Conservation (phyloP, 2,888 invertebrate genomes). For the Leucoptera coffeella region DNA sequence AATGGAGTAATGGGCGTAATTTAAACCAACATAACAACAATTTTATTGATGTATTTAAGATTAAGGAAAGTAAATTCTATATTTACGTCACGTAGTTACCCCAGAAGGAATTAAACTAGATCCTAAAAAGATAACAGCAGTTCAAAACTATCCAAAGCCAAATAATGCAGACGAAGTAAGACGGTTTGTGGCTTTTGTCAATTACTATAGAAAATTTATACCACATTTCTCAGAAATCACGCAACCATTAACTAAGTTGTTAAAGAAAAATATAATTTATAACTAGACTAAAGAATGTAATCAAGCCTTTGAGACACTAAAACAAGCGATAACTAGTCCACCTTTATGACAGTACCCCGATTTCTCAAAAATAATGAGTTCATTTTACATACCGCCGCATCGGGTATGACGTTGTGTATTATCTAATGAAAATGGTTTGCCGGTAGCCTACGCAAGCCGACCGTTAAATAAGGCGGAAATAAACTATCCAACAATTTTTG, state of each 20-base stretch:
- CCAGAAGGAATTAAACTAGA: constrained; percentile 5
- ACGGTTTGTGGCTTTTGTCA: constrained; percentile 6
- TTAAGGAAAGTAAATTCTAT: constrained; percentile 5
- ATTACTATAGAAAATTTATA: constrained; percentile 7
- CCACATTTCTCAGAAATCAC: constrained; percentile 6
- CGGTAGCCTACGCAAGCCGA: no score
- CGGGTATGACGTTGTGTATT: no score
- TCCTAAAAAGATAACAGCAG: constrained; percentile 1
- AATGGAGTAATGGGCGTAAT: constrained; percentile 1
- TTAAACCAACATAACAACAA: constrained; percentile 5
- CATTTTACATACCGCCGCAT: no score
- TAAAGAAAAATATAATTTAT: neutral
- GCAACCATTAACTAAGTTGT: constrained; percentile 5
- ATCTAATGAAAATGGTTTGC: no score
- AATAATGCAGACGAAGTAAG: constrained; percentile 5
- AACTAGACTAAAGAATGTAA: neutral
- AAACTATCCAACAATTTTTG: constrained; percentile 1
- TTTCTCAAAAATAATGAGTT: no score
- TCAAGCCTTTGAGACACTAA: neutral
- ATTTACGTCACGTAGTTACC: constrained; percentile 7
- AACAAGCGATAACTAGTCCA: neutral
- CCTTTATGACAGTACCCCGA: neutral
- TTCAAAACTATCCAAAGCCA: constrained; percentile 5
- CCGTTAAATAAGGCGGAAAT: constrained; percentile 1
- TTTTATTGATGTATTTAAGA: constrained; percentile 5